phyloP scores from a whole-genome alignment of 2,888 invertebrate species.

The Ochropleura leucogaster region DNA sequence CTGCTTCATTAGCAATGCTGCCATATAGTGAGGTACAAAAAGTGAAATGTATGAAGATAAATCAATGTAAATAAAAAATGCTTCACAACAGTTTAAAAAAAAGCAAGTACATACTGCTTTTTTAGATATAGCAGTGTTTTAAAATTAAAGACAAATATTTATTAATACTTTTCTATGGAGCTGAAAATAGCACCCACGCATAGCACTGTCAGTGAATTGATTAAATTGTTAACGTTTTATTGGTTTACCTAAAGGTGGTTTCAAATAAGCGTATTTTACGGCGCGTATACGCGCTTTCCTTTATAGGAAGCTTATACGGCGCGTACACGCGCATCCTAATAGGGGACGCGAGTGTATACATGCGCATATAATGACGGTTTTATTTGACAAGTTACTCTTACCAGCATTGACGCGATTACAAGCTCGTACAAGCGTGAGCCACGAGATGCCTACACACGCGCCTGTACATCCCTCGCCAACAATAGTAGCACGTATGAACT shows the following conservation, averaged over 20 bases:
- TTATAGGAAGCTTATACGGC: too few relatives aligned
- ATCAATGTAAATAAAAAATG: conserved; percentile 2
- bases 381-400: not conserved
- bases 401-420: too few relatives aligned
- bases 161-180: not conserved
- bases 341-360: too few relatives aligned
- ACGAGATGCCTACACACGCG: too few relatives aligned
- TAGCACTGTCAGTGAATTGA: too few relatives aligned
- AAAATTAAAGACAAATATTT: not conserved
- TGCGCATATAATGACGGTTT: not conserved
- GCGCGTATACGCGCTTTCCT: too few relatives aligned
- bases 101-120: not conserved
- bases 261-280: too few relatives aligned
- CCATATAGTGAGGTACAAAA: conserved; percentile 59
- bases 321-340: too few relatives aligned
- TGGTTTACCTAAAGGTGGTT: too few relatives aligned
- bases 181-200: not conserved
- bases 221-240: too few relatives aligned
- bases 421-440: too few relatives aligned
- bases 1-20: conserved; percentile 69
- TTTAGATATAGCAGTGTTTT: not conserved
- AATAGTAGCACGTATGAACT: not conserved
- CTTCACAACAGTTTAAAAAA: not conserved
- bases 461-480: too few relatives aligned
- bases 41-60: conserved; percentile 42